Base-by-base conservation (phyloP, 1,140 invertebrate species). In the Anagrus nilaparvatae region DNA sequence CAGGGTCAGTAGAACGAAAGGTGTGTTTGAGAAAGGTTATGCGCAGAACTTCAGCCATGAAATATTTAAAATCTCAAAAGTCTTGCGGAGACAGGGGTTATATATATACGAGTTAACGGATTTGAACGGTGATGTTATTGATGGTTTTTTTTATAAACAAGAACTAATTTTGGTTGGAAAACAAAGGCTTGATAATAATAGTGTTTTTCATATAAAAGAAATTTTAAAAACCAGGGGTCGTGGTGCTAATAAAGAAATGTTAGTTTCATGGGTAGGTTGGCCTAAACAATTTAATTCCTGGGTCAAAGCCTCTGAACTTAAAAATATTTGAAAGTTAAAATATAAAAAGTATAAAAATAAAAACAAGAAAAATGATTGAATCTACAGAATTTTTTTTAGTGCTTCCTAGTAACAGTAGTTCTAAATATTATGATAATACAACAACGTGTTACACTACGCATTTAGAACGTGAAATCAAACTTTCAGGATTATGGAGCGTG, bases 361-460 rank as follows among this genome's bases (percentile, higher is more conserved):
- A n/a, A n/a, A n/a, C n/a, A n/a, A n/a, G n/a, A n/a, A n/a, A n/a
- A n/a, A n/a, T n/a, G n/a, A n/a, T n/a, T n/a, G n/a, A n/a, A n/a
- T n/a, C n/a, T n/a, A n/a, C n/a, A n/a, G n/a, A n/a, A n/a, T n/a
- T n/a, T n/a, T n/a, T 50, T 16, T 43, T 46, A 28, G 44, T 33
- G 3, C n/a, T 46, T 12, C 41, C 41, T 1, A 44, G 39, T 10
- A 47, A 47, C 14, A 44, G 40, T n/a, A 8, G 8, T n/a, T n/a
- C n/a, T n/a, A n/a, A 27, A 27, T n/a, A n/a, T 8, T 44, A 47
- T 1, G 30, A 49, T 6, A 55, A 55, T 34, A 49, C 33, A 4
- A 52, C 50, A 9, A 49, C 50, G 3, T 16, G 31, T 39, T 52
- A 41, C 39, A 36, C 41, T 3, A 54, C 50, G 12, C 41, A 34